phyloP scores from a whole-genome alignment of 2,113 vertebrate genomes.

The Neogobius melanostomus region DNA sequence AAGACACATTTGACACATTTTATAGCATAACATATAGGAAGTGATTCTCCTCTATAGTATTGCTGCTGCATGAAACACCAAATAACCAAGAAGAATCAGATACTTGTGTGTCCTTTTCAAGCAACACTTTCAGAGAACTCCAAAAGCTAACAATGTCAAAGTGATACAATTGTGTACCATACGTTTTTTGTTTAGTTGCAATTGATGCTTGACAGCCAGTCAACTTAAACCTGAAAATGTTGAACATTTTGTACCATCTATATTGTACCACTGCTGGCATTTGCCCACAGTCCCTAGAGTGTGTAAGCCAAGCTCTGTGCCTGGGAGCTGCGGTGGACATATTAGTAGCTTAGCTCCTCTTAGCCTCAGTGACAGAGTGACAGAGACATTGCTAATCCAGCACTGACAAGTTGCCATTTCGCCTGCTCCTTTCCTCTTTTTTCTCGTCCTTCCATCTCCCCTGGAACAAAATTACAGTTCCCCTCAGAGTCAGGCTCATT shows the following conservation, averaged over 20 bases:
- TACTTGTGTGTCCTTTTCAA: no score
- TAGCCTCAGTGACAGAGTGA: constrained; percentile 63
- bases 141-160: no score
- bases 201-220: no score
- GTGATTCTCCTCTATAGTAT: no score
- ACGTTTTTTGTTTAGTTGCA: no score
- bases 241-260: constrained; percentile 1
- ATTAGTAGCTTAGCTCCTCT: constrained; percentile 65
- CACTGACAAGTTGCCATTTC: constrained; percentile 60
- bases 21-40: background rate
- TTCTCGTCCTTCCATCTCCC: background rate
- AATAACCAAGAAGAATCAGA: no score
- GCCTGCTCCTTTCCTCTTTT: constrained; percentile 2
- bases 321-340: constrained; percentile 32
- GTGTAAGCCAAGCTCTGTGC: constrained; percentile 2
- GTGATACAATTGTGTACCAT: no score
- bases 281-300: background rate
- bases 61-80: no score
- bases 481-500: constrained; percentile 11
- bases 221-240: background rate
- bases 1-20: background rate
- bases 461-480: constrained; percentile 38
- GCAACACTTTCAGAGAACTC: no score
- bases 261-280: background rate
- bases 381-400: constrained; percentile 68